phyloP scores from a whole-genome alignment of 2,888 invertebrate species.

The Aethes cnicana region DNA sequence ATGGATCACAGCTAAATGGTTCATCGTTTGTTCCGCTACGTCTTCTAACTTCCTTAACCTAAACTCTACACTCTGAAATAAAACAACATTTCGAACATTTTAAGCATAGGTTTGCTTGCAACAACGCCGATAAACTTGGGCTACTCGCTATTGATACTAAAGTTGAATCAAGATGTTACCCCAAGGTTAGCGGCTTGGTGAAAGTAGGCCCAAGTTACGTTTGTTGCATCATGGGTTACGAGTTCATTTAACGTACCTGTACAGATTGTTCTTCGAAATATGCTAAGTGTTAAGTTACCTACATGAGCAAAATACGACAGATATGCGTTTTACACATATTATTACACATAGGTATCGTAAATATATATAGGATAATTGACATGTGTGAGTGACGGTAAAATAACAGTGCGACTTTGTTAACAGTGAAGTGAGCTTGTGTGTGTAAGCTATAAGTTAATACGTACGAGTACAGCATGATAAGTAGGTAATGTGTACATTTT shows the following conservation, averaged over 20 bases:
- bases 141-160: too few relatives aligned
- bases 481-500: too few relatives aligned
- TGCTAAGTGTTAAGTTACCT: conserved; percentile 19
- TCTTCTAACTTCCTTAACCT: conserved; percentile 94
- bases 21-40: conserved; percentile 90
- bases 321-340: conserved; percentile 17
- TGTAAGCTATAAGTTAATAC: conserved; percentile 44
- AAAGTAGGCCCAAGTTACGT: too few relatives aligned
- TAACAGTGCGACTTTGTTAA: conserved; percentile 39
- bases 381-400: conserved; percentile 37
- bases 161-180: too few relatives aligned
- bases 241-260: too few relatives aligned
- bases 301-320: conserved; percentile 23
- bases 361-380: conserved; percentile 32
- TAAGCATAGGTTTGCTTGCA: too few relatives aligned
- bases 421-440: conserved; percentile 38
- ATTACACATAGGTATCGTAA: conserved; percentile 26
- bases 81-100: not conserved
- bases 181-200: too few relatives aligned
- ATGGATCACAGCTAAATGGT: conserved; percentile 91
- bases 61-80: conserved; percentile 90
- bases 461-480: too few relatives aligned
- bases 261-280: conserved; percentile 8
- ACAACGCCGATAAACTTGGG: too few relatives aligned
- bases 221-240: too few relatives aligned